These are phyloP conservation scores for Halictus rubicundus DNA, from an alignment of 1,140 invertebrate genomes.

Conservation along the genomic window DNA sequence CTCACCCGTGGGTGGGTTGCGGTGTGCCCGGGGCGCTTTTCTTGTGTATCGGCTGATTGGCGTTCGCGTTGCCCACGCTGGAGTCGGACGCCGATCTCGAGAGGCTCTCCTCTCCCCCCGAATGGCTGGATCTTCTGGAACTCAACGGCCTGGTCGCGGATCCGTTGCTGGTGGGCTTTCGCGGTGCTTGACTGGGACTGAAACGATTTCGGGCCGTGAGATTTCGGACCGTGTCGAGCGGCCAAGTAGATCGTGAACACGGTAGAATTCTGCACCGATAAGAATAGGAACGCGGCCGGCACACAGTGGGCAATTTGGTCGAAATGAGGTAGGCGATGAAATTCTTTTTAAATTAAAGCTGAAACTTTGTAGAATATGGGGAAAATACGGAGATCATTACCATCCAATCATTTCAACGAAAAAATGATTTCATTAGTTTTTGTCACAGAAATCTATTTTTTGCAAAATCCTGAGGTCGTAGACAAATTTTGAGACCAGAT, in stretches of 20 bases:
- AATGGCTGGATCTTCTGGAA: constrained; percentile 80
- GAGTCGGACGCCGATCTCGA: constrained; percentile 94
- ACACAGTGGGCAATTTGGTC: too few relatives aligned
- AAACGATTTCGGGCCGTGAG: constrained; percentile 21
- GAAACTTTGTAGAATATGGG: too few relatives aligned
- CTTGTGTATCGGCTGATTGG: constrained; percentile 81
- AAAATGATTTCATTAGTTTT: too few relatives aligned
- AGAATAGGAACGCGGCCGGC: too few relatives aligned
- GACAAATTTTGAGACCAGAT: too few relatives aligned
- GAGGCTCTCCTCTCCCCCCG: constrained; percentile 90
- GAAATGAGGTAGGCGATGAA: too few relatives aligned
- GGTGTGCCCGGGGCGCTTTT: constrained; percentile 87
- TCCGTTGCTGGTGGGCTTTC: constrained; percentile 79
- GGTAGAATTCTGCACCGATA: too few relatives aligned
- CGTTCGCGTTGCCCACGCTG: constrained; percentile 87
- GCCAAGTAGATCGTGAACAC: not conserved
- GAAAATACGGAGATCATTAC: too few relatives aligned
- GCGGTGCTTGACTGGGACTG: constrained; percentile 77
- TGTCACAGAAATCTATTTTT: too few relatives aligned
- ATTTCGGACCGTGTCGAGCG: constrained; percentile 12
- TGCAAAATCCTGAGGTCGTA: too few relatives aligned
- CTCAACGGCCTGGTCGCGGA: constrained; percentile 76
- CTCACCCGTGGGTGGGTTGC: constrained; percentile 86
- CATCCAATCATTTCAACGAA: too few relatives aligned
- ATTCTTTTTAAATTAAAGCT: too few relatives aligned